Percentiles rank a stretch among this genome's conserved stretches.
Conservation (phyloP, 2,113 vertebrate species). For the Conger conger region DNA sequence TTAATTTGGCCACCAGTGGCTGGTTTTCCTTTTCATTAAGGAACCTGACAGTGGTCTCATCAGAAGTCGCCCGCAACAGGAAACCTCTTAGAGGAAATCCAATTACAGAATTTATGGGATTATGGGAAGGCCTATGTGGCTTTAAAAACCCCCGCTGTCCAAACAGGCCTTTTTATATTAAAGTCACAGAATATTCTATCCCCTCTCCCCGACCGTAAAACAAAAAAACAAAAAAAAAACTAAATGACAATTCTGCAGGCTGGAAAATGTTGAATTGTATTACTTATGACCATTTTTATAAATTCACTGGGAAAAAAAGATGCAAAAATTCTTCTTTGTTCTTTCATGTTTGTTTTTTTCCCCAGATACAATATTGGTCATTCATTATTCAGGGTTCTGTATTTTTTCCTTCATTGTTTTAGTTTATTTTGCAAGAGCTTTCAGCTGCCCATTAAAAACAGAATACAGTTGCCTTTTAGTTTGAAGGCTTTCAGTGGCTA, state of each 20-base stretch:
- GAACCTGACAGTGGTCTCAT: constrained; percentile 57
- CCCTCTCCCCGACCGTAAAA: not conserved
- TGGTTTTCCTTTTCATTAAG: constrained; percentile 59
- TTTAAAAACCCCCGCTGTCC: constrained; percentile 49
- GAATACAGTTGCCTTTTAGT: not conserved
- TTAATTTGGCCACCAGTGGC: constrained; percentile 24
- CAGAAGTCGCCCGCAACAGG: constrained; percentile 57
- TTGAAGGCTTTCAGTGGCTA: not conserved
- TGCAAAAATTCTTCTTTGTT: not conserved
- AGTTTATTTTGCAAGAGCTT: not conserved
- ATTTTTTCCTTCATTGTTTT: not conserved
- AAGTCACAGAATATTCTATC: constrained; percentile 52
- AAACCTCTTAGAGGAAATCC: constrained; percentile 58
- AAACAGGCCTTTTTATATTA: constrained; percentile 38
- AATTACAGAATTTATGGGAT: constrained; percentile 67
- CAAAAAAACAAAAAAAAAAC: not conserved
- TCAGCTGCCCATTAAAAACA: not conserved
- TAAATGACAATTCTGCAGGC: not conserved
- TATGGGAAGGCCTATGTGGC: constrained; percentile 57
- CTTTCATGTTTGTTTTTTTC: not conserved
- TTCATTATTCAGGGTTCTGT: not conserved
- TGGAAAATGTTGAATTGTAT: no score
- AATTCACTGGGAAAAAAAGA: not conserved
- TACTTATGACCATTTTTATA: no score
- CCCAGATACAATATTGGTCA: not conserved